Conservation (phyloP, 2,888 invertebrate genomes). For the Andrena bicolor region DNA sequence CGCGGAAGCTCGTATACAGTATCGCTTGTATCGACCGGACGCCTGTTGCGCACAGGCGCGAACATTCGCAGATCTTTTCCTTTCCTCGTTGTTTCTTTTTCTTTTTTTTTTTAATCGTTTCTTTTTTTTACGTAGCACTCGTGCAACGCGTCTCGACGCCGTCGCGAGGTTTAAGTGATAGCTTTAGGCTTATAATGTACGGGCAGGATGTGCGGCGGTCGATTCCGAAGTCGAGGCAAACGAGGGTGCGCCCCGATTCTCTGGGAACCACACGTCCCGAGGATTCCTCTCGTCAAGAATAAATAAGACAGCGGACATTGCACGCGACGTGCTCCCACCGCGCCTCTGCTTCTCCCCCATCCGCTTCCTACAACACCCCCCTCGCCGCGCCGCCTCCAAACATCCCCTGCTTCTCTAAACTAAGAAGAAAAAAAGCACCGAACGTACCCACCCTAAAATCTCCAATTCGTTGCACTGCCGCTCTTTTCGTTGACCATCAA, state of each 20-base stretch:
- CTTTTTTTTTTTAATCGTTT: not conserved
- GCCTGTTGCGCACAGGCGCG: slow-evolving; percentile 32
- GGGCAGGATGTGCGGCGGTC: slow-evolving; percentile 36
- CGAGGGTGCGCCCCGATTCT: slow-evolving; percentile 51
- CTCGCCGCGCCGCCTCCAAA: too few species aligned
- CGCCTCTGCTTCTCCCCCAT: too few species aligned
- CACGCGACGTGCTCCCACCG: not conserved
- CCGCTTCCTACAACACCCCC: too few species aligned
- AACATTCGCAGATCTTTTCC: slow-evolving; percentile 27
- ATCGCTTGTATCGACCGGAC: slow-evolving; percentile 24
- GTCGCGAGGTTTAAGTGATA: slow-evolving; percentile 56
- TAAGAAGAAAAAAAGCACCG: too few species aligned
- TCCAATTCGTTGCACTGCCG: too few species aligned
- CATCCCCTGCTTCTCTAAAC: too few species aligned
- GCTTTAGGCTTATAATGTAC: slow-evolving; percentile 48
- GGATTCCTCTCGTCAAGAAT: slow-evolving; percentile 20
- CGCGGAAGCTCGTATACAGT: slow-evolving; percentile 38
- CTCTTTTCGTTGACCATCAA: not conserved
- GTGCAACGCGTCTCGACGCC: slow-evolving; percentile 61
- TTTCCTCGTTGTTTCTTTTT: not conserved
- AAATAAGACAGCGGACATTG: not conserved
- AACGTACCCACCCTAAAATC: too few species aligned
- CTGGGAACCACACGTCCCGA: slow-evolving; percentile 24
- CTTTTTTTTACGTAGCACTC: slow-evolving; percentile 40
- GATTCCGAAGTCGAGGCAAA: slow-evolving; percentile 49